Base-by-base conservation (phyloP, 2,888 invertebrate genomes). In the Epinotia bilunana region DNA sequence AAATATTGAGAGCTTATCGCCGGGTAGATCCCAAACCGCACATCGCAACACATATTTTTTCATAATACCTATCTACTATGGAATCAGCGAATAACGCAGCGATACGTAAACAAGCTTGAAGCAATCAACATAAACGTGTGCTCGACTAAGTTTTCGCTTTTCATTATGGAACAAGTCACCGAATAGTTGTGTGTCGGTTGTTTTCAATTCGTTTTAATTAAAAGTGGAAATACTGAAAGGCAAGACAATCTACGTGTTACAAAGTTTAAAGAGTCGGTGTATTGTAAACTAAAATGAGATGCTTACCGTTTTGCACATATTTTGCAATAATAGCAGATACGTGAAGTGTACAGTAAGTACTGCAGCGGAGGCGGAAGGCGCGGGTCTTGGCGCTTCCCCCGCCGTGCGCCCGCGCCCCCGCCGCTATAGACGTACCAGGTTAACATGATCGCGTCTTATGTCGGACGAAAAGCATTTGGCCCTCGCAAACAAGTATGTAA, bases 221-320 rank as follows among this genome's bases (percentile, higher is more conserved):
- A 87, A 88, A 87, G 87, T 84, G 86, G 85, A 86, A 82, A 83
- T 83, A 86, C 84, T 84, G 79, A 89, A 88, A 88, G 89, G 89
- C 90, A 88, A 90, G 89, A 90, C 90, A 87, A 88, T 90, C 83
- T 90, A 88, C 90, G 87, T 91, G 88, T 92, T 90, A 90, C 91
- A 88, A 88, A 88, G 83, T 88, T 89, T 87, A 87, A 88, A 88
- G 86, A 89, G 89, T 91, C 91, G 87, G 88, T 92, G 91, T 92
- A 90, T 90, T 87, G 87, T 91, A 90, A 91, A 89, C 84, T 90
- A 90, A 82, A 90, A 89, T 85, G 90, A 91, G 89, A 90, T 87
- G 92, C 93, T 93, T 93, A 91, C 91, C 85, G 89, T 92, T 93
- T 91, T 92, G 93, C 93, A 93, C 93, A 90, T 91, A 89, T 92